These are phyloP conservation scores for Troides aeacus DNA, from an alignment of 2,888 invertebrate genomes.

Conservation along the genomic window DNA sequence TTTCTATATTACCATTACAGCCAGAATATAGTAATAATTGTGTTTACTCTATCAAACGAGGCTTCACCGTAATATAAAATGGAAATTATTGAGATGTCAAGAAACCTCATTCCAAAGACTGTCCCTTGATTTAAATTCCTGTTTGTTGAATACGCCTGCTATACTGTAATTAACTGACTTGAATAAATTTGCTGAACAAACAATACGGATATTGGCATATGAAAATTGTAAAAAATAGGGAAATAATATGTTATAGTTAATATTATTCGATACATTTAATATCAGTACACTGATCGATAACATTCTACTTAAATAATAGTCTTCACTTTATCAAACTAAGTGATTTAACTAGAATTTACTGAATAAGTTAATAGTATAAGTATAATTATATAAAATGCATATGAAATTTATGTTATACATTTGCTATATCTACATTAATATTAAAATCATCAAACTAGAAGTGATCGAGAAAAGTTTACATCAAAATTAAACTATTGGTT, in stretches of 20 bases:
- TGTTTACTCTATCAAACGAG: slow-evolving; percentile 1
- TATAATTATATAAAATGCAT: too few species aligned
- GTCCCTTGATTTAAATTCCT: slow-evolving; percentile 22
- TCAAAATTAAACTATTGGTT: too few species aligned
- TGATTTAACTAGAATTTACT: too few species aligned
- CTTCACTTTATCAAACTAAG: too few species aligned
- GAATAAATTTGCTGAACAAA: slow-evolving; percentile 12
- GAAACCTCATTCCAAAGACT: slow-evolving; percentile 13
- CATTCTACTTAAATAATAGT: too few species aligned
- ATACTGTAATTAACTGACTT: slow-evolving; percentile 16
- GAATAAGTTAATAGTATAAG: too few species aligned
- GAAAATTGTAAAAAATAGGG: background rate
- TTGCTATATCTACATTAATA: too few species aligned
- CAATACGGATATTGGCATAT: background rate
- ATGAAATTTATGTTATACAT: too few species aligned
- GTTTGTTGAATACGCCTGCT: slow-evolving; percentile 14
- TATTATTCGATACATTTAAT: background rate
- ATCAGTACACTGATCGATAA: too few species aligned
- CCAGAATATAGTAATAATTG: slow-evolving; percentile 1
- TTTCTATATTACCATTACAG: background rate
- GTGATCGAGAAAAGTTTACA: too few species aligned
- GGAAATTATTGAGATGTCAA: slow-evolving; percentile 21
- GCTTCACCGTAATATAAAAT: slow-evolving; percentile 17
- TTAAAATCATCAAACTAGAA: too few species aligned
- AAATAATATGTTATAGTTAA: background rate